phyloP scores from a whole-genome alignment of 2,888 invertebrate genomes.

The Aphrophora alni region DNA sequence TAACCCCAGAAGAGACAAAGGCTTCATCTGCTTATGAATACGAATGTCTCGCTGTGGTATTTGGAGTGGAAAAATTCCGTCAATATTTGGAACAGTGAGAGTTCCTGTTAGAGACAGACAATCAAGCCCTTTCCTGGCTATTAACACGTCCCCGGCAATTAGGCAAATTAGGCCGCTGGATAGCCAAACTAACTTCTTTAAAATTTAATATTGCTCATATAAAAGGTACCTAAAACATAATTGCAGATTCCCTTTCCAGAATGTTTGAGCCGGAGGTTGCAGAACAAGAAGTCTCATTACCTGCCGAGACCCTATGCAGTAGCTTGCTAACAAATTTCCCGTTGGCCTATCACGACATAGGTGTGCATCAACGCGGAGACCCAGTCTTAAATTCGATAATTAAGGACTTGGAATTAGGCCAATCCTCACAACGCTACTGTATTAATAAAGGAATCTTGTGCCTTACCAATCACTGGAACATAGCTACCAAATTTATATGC shows the following conservation, averaged over 20 bases:
- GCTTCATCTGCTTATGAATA: slow-evolving; percentile 17
- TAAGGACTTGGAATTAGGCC: neutral
- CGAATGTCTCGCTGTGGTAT: slow-evolving; percentile 26
- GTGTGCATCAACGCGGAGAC: neutral
- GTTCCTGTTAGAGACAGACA: slow-evolving; percentile 25
- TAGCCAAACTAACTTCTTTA: neutral
- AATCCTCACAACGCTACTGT: neutral
- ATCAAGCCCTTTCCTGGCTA: slow-evolving; percentile 25
- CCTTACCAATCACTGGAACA: neutral
- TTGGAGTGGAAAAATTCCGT: slow-evolving; percentile 16
- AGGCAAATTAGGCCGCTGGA: slow-evolving; percentile 10
- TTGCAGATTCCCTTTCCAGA: slow-evolving; percentile 14
- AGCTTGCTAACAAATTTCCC: neutral
- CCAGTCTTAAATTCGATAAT: neutral
- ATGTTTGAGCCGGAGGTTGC: neutral
- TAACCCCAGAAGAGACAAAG: slow-evolving; percentile 13
- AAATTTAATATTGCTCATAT: neutral
- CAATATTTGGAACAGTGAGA: slow-evolving; percentile 15
- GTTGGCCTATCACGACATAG: neutral
- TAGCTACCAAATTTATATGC: neutral
- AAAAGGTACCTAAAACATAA: neutral
- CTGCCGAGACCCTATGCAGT: neutral
- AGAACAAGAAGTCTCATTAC: too few relatives aligned
- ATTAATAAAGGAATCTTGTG: neutral
- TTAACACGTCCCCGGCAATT: slow-evolving; percentile 11